A percentile compares a stretch with the other conserved stretches of the same genome.
These are phyloP conservation scores for Drosophila lacteicornis DNA, from an alignment of 1,140 invertebrate species.

Conservation along the genomic window DNA sequence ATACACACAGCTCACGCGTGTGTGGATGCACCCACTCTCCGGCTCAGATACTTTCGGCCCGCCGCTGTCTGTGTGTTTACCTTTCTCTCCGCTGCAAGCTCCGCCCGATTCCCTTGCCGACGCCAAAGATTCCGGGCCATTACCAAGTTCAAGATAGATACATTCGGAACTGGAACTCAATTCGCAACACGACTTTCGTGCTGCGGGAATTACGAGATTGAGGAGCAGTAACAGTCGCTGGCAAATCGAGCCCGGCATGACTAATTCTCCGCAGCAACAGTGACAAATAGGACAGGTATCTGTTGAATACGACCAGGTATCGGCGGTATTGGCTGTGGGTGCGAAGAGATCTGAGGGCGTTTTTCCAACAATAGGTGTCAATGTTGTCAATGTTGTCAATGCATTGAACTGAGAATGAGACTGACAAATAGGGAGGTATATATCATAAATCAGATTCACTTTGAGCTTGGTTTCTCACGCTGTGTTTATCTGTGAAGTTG, in stretches of 20 bases:
- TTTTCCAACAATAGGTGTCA: constrained; percentile 44
- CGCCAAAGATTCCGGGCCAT: constrained; percentile 39
- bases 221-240: constrained; percentile 30
- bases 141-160: constrained; percentile 58
- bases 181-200: constrained; percentile 34
- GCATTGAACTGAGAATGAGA: constrained; percentile 8
- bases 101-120: constrained; percentile 51
- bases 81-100: constrained; percentile 60
- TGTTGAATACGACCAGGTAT: constrained; percentile 18
- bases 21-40: constrained; percentile 69
- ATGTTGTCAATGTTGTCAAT: constrained; percentile 41
- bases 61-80: constrained; percentile 49
- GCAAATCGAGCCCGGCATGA: constrained; percentile 38
- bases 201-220: constrained; percentile 28
- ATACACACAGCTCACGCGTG: constrained; percentile 65
- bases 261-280: constrained; percentile 47
- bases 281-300: constrained; percentile 43
- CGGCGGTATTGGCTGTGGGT: constrained; percentile 57
- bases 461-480: constrained; percentile 17
- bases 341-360: constrained; percentile 44
- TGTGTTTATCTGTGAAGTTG: background rate
- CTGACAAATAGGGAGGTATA: constrained; percentile 10
- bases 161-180: constrained; percentile 29
- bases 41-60: constrained; percentile 49
- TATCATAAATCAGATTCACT: background rate